Percentiles rank a stretch among this genome's conserved stretches.
Conservation (phyloP, 2,113 vertebrate species). For the Psettodes erumei region DNA sequence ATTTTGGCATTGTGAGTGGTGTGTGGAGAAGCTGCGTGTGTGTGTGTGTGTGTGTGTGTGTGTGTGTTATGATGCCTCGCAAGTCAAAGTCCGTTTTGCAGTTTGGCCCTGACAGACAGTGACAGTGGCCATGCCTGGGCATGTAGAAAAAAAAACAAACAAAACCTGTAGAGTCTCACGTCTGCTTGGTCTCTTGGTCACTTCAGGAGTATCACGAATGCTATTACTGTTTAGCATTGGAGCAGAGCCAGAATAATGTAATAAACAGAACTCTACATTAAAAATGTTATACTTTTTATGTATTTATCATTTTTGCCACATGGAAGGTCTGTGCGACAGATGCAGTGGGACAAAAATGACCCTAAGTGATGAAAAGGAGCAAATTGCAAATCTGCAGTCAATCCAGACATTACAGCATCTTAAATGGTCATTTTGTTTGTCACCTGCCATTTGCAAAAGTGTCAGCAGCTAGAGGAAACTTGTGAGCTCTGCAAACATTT, state of each 20-base stretch:
- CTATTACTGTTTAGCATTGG: neutral
- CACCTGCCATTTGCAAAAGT: neutral
- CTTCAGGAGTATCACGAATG: neutral
- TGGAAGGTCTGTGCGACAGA: neutral
- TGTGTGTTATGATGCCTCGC: slow-evolving; percentile 6
- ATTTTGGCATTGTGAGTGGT: slow-evolving; percentile 53
- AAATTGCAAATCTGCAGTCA: neutral
- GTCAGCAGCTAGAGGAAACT: neutral
- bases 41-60: slow-evolving; percentile 15
- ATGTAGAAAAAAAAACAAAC: slow-evolving; percentile 40
- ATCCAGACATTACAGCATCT: neutral
- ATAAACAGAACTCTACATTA: too few species aligned
- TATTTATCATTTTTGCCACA: neutral
- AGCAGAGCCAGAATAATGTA: neutral
- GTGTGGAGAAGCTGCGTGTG: slow-evolving; percentile 17
- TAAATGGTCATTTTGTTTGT: neutral
- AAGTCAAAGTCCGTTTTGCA: slow-evolving; percentile 39
- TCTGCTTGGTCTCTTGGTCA: slow-evolving; percentile 18
- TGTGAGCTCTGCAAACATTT: neutral
- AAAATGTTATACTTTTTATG: neutral
- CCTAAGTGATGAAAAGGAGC: neutral
- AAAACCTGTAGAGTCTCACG: slow-evolving; percentile 5
- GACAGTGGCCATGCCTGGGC: slow-evolving; percentile 37
- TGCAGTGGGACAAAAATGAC: neutral
- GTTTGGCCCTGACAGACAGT: slow-evolving; percentile 27